Percentiles rank a stretch among this genome's conserved stretches.
Evolutionary conservation across 1,140 invertebrate species (phyloP).

Genomic region (Caenorhabditis brenneri): DNA sequence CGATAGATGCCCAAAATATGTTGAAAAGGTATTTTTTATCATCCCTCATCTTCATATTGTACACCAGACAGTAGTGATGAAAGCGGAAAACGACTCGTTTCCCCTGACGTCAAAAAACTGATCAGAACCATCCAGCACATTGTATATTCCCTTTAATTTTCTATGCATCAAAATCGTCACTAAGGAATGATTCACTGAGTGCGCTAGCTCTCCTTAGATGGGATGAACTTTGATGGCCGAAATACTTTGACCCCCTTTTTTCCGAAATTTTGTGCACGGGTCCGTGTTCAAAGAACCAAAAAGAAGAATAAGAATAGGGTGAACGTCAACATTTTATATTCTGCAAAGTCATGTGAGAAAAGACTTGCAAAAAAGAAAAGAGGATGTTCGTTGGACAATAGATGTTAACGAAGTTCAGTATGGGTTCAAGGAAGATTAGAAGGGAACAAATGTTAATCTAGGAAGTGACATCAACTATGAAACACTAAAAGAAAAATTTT

Average conservation of each 20-base stretch:
- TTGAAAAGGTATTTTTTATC: slow-evolving; percentile 7
- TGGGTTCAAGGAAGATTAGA: no score
- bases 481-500: no score
- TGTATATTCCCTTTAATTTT: neutral
- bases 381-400: no score
- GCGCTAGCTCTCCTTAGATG: neutral
- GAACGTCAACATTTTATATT: no score
- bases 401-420: no score
- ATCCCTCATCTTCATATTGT: neutral
- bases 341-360: no score
- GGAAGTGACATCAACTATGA: no score
- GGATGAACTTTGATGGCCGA: neutral
- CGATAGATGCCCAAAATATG: slow-evolving; percentile 39
- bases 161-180: slow-evolving; percentile 14
- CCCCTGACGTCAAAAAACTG: neutral
- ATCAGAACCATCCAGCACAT: neutral
- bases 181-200: neutral
- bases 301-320: no score
- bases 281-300: no score
- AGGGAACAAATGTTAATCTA: no score
- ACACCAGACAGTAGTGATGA: neutral
- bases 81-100: no score
- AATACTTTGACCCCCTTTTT: neutral
- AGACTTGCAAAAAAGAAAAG: no score
- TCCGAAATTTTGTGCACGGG: neutral